These are phyloP conservation scores for Heliconius aoede DNA, from an alignment of 2,888 invertebrate species.

Conservation along the genomic window DNA sequence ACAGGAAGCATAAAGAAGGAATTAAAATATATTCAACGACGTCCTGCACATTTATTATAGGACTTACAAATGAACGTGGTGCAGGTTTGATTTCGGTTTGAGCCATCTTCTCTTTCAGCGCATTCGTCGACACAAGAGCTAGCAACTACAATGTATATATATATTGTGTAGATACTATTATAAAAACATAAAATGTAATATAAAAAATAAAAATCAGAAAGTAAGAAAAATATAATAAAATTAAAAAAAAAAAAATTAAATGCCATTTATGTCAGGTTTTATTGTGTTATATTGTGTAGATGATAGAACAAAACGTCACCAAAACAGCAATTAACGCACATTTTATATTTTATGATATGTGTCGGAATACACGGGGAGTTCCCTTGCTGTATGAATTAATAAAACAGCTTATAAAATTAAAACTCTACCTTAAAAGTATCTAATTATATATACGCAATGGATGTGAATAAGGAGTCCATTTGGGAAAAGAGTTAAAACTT, in stretches of 20 bases:
- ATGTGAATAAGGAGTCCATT: not conserved
- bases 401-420: not conserved
- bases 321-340: not conserved
- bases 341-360: not conserved
- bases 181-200: not conserved
- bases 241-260: not conserved
- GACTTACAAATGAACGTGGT: slow-evolving; percentile 62
- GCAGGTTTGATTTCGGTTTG: slow-evolving; percentile 49
- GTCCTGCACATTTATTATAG: not conserved
- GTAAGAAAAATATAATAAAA: not conserved
- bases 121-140: slow-evolving; percentile 70
- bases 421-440: not conserved
- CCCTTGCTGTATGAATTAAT: not conserved
- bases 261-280: not conserved
- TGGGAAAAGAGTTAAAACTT: not conserved
- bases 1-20: not conserved
- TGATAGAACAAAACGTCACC: not conserved
- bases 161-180: slow-evolving; percentile 6
- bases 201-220: not conserved
- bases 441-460: not conserved
- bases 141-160: slow-evolving; percentile 65
- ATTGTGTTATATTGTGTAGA: not conserved
- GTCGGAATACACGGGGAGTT: not conserved
- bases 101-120: slow-evolving; percentile 59
- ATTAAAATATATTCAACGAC: not conserved